Percentiles rank a stretch among this genome's conserved stretches.
Evolutionary conservation across 2,888 invertebrate genomes (phyloP).

Genomic region (Limenitis camilla): DNA sequence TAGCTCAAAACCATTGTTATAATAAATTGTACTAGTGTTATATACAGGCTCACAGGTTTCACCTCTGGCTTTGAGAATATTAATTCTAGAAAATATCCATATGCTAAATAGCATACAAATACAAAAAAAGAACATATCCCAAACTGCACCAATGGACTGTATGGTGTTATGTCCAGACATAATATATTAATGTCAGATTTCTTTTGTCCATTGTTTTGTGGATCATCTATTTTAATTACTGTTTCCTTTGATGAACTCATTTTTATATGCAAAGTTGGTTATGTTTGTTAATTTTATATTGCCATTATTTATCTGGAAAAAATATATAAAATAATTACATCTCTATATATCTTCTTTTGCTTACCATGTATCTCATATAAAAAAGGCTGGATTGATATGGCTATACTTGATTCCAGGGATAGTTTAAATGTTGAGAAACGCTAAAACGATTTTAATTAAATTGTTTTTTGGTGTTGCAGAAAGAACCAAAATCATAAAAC

Average conservation of each 20-base stretch:
- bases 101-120: slow-evolving; percentile 90
- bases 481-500: no score
- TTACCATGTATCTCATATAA: no score
- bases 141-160: slow-evolving; percentile 81
- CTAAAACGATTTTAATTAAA: no score
- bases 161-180: slow-evolving; percentile 82
- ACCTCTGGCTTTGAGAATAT: slow-evolving; percentile 94
- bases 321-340: background rate
- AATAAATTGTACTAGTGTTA: slow-evolving; percentile 93
- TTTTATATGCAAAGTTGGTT: slow-evolving; percentile 10
- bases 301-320: background rate
- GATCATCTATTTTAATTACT: slow-evolving; percentile 49
- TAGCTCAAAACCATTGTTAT: slow-evolving; percentile 88
- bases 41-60: slow-evolving; percentile 91
- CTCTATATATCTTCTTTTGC: no score
- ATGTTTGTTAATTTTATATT: background rate
- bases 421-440: no score
- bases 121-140: slow-evolving; percentile 84
- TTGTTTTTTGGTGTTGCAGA: no score
- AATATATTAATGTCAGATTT: slow-evolving; percentile 77
- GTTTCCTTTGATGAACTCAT: slow-evolving; percentile 50
- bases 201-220: slow-evolving; percentile 28
- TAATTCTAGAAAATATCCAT: slow-evolving; percentile 93
- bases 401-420: no score
- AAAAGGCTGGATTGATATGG: no score